Evolutionary conservation across 2,113 vertebrate genomes (phyloP).

Genomic region (Noturus placidus): DNA sequence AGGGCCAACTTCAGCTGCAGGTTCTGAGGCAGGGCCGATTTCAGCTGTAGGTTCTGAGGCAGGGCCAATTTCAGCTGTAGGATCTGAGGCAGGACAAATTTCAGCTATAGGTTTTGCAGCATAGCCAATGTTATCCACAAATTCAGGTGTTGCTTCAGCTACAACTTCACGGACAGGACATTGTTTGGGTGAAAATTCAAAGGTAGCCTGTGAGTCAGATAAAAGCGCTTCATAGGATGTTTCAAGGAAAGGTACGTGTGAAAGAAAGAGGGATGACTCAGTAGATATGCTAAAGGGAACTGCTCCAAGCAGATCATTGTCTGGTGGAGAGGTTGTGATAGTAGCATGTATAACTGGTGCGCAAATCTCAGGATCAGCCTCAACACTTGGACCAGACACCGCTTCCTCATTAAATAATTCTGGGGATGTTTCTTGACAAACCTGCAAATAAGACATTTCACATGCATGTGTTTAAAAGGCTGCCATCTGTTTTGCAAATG

Average conservation of each 20-base stretch:
- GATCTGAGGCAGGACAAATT: not conserved
- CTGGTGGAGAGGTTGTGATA: conserved; percentile 71
- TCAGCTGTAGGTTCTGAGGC: not conserved
- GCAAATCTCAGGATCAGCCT: conserved; percentile 67
- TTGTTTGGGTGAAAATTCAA: conserved; percentile 5
- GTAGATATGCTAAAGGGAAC: conserved; percentile 68
- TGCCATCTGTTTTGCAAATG: not conserved
- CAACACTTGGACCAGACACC: conserved; percentile 38
- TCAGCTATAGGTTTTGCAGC: conserved; percentile 2
- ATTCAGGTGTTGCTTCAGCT: not conserved
- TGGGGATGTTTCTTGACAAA: conserved; percentile 73
- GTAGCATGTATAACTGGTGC: conserved; percentile 73
- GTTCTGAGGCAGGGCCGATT: not conserved
- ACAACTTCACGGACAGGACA: not conserved
- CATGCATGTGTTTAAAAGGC: not conserved
- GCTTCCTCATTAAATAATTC: conserved; percentile 63
- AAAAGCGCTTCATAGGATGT: conserved; percentile 43
- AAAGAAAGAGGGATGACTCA: conserved; percentile 51
- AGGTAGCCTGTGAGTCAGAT: conserved; percentile 1
- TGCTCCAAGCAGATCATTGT: conserved; percentile 66
- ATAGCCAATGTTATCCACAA: not conserved
- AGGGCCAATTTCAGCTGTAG: not conserved
- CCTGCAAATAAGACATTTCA: conserved; percentile 54
- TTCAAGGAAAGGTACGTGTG: conserved; percentile 50
- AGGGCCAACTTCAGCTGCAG: not conserved